A percentile compares a stretch with the other conserved stretches of the same genome.
phyloP scores from a whole-genome alignment of 1,140 invertebrate species.

The Penaeus indicus region DNA sequence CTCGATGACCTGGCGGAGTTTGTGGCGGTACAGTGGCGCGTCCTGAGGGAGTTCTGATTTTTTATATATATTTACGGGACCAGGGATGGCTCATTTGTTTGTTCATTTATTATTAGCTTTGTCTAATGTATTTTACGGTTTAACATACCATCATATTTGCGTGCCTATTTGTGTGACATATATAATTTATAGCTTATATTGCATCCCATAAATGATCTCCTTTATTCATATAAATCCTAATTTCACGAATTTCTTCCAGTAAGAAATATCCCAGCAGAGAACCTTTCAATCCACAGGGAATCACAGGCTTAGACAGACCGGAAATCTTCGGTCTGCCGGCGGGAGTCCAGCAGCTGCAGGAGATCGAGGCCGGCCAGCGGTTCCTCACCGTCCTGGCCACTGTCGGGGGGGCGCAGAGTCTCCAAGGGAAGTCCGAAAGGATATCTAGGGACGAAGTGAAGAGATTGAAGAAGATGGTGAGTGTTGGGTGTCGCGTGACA shows the following conservation, averaged over 20 bases:
- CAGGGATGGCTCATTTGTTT: no score
- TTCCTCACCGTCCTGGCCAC: slow-evolving; percentile 45
- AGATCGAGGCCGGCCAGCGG: slow-evolving; percentile 39
- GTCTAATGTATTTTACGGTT: no score
- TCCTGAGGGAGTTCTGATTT: no score
- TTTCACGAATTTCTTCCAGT: no score
- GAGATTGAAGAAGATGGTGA: slow-evolving; percentile 43
- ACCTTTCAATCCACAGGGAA: background rate
- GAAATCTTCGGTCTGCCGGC: slow-evolving; percentile 52
- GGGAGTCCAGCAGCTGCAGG: slow-evolving; percentile 47
- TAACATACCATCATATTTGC: no score
- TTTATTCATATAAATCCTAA: no score
- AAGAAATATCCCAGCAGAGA: background rate
- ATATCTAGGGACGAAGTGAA: slow-evolving; percentile 6
- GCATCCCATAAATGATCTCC: no score
- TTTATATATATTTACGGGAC: no score
- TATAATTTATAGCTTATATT: no score
- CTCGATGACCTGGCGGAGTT: slow-evolving; percentile 55
- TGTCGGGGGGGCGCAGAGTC: slow-evolving; percentile 42
- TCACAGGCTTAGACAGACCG: slow-evolving; percentile 43
- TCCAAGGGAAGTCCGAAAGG: slow-evolving; percentile 24
- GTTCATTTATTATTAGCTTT: no score
- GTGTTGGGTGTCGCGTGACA: no score
- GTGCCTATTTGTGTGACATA: no score
- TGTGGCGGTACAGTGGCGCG: slow-evolving; percentile 36